Conservation (phyloP, 2,797 vertebrate genomes). For the Hoplostethus mediterraneus region DNA sequence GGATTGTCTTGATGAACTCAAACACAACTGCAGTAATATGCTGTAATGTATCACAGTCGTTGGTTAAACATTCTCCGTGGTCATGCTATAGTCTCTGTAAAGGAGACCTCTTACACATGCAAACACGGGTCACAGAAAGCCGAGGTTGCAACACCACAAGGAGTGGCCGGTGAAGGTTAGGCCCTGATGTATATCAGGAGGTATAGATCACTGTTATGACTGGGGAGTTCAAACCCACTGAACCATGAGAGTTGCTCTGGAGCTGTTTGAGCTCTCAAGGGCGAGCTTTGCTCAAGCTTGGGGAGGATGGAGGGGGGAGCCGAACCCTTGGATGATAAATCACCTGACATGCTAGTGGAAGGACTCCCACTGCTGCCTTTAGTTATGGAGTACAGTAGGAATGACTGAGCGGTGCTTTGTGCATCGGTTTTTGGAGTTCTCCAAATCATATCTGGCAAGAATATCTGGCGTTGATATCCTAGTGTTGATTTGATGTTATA, state of each 20-base stretch:
- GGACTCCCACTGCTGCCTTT: constrained; percentile 56
- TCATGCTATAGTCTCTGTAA: constrained; percentile 23
- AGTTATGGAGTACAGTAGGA: constrained; percentile 58
- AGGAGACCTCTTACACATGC: constrained; percentile 23
- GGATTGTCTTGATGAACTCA: constrained; percentile 6
- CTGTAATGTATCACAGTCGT: constrained; percentile 28
- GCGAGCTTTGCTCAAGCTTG: constrained; percentile 47
- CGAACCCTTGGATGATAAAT: constrained; percentile 63
- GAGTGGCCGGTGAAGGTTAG: constrained; percentile 25
- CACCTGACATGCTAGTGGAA: constrained; percentile 59
- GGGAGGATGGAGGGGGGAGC: constrained; percentile 18
- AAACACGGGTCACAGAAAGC: constrained; percentile 39
- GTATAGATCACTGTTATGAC: constrained; percentile 70
- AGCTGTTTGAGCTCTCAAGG: constrained; percentile 53
- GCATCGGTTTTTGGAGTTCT: constrained; percentile 32
- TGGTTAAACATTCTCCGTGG: constrained; percentile 7
- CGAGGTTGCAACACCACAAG: constrained; percentile 33
- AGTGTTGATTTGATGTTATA: constrained; percentile 5
- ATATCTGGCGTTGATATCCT: constrained; percentile 15
- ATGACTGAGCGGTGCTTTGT: constrained; percentile 36
- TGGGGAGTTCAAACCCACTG: constrained; percentile 62
- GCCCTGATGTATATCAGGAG: constrained; percentile 53
- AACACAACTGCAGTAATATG: not conserved
- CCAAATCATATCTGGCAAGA: constrained; percentile 12
- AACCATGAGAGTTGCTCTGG: constrained; percentile 58